Evolutionary conservation across 2,797 vertebrate genomes (phyloP).

Genomic region (Phalanger gymnotis): DNA sequence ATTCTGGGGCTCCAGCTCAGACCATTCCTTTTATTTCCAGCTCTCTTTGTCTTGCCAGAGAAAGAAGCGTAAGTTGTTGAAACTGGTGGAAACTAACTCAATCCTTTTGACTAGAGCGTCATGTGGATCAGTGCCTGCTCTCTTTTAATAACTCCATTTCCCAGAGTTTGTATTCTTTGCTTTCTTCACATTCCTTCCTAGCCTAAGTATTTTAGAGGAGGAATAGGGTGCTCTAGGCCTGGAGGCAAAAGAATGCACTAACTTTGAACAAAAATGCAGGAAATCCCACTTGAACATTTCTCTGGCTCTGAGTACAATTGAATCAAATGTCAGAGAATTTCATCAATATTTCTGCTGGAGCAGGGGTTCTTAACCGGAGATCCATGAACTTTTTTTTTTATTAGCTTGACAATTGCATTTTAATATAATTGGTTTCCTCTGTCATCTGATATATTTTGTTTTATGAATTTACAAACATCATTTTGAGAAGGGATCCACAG

Average conservation of each 20-base stretch:
- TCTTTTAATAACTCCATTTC: constrained; percentile 17
- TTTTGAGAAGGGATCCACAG: not conserved
- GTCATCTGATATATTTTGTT: not conserved
- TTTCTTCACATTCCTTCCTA: not conserved
- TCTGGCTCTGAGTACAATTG: not conserved
- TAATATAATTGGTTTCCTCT: not conserved
- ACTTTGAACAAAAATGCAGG: not conserved
- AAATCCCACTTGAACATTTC: not conserved
- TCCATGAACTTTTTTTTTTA: not conserved
- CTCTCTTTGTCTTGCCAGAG: constrained; percentile 44
- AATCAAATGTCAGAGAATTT: not conserved
- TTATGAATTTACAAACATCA: not conserved
- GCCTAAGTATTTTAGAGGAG: not conserved
- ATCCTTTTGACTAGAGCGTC: not conserved
- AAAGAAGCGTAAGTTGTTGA: constrained; percentile 35
- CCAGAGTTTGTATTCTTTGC: not conserved
- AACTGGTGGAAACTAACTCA: constrained; percentile 47
- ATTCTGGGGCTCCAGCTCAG: constrained; percentile 46
- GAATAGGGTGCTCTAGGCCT: not conserved
- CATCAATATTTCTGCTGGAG: not conserved
- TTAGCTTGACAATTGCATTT: not conserved
- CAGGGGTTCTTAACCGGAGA: not conserved
- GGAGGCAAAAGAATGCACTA: not conserved
- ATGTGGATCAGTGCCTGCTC: constrained; percentile 26
- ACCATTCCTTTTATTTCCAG: constrained; percentile 43